Percentiles rank a stretch among this genome's conserved stretches.
Evolutionary conservation across 2,113 vertebrate genomes (phyloP).

Genomic region (Alexandromys fortis): DNA sequence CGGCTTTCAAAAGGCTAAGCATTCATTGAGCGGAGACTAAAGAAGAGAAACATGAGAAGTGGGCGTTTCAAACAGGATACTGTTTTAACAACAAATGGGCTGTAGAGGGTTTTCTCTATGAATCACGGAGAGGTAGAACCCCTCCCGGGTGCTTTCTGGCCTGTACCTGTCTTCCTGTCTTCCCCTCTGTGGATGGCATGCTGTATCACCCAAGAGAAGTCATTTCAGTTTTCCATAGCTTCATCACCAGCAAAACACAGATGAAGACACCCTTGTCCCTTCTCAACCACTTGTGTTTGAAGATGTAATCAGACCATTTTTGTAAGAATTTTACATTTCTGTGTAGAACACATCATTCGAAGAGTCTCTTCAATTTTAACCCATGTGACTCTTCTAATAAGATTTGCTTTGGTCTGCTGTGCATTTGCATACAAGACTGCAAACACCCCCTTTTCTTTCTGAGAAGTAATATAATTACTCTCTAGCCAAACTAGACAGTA

Average conservation of each 20-base stretch:
- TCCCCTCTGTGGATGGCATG: background rate
- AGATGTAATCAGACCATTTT: constrained; percentile 11
- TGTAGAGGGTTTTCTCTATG: background rate
- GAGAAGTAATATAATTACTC: constrained; percentile 33
- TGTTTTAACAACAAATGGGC: background rate
- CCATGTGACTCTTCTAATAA: background rate
- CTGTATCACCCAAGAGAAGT: background rate
- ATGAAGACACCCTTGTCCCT: background rate
- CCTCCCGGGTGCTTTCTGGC: background rate
- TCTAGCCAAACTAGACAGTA: background rate
- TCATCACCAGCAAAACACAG: background rate
- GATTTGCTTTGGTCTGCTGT: background rate
- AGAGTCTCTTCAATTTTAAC: constrained; percentile 20
- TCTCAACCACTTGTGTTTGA: background rate
- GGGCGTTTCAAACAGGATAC: background rate
- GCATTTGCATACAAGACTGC: constrained; percentile 3
- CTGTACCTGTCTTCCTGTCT: background rate
- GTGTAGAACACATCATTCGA: background rate
- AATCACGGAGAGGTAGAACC: background rate
- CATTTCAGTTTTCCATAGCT: background rate
- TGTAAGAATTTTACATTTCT: constrained; percentile 11
- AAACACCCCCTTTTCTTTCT: constrained; percentile 30
- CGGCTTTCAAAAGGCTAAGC: constrained; percentile 2
- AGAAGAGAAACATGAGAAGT: background rate
- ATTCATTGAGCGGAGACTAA: background rate